These are phyloP conservation scores for Drosophila pseudotalamancana DNA, from an alignment of 2,888 invertebrate species.

Conservation along the genomic window DNA sequence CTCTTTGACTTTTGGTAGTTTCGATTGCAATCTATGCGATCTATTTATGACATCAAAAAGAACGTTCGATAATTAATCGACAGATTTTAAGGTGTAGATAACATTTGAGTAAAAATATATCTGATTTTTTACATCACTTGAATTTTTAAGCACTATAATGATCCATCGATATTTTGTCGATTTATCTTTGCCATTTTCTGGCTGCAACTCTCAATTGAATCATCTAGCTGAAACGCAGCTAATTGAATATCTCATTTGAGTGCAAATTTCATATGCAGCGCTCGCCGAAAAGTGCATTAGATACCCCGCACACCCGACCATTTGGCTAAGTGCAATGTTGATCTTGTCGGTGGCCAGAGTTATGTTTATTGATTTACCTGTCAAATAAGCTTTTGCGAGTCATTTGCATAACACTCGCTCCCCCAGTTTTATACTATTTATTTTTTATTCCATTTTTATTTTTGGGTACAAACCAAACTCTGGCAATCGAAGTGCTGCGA, in stretches of 20 bases:
- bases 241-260: constrained; percentile 57
- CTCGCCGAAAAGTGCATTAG: constrained; percentile 34
- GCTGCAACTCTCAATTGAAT: constrained; percentile 40
- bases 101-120: too few species aligned
- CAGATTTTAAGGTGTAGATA: too few species aligned
- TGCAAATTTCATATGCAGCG: constrained; percentile 46
- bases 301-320: background rate
- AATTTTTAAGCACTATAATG: too few species aligned
- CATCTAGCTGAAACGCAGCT: constrained; percentile 33
- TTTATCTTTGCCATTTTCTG: constrained; percentile 5
- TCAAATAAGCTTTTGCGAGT: constrained; percentile 59
- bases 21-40: background rate
- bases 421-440: background rate
- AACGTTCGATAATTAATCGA: background rate
- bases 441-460: background rate
- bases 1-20: background rate
- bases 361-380: constrained; percentile 77
- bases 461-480: constrained; percentile 5
- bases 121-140: too few species aligned
- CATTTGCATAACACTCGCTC: constrained; percentile 53
- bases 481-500: constrained; percentile 17
- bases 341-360: constrained; percentile 61
- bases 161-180: background rate
- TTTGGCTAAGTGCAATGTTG: constrained; percentile 55
- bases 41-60: background rate